Percentiles rank a stretch among this genome's conserved stretches.
phyloP scores from a whole-genome alignment of 2,113 vertebrate species.

The Mirza zaza region DNA sequence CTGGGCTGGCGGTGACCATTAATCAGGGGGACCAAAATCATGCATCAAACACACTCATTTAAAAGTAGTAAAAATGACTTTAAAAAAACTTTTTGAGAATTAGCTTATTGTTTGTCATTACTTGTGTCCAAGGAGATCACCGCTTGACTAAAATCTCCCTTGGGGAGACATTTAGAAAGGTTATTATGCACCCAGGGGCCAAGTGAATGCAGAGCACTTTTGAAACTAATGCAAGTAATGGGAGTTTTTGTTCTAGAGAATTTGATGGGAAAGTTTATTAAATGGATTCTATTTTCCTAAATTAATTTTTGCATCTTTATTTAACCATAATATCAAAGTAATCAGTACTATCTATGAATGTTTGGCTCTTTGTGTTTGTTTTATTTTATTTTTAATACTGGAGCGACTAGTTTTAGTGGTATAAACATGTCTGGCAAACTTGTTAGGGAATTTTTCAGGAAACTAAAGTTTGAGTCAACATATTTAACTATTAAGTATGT shows the following conservation, averaged over 20 bases:
- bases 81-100: conserved; percentile 82
- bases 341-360: neutral
- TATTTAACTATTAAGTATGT: neutral
- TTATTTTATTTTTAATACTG: neutral
- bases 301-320: conserved; percentile 30
- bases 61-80: conserved; percentile 85
- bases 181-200: conserved; percentile 67
- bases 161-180: conserved; percentile 67
- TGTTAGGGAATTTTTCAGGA: neutral
- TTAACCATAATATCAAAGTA: conserved; percentile 42
- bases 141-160: conserved; percentile 76
- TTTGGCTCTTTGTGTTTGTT: neutral
- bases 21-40: conserved; percentile 87
- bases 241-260: conserved; percentile 59
- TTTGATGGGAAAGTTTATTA: conserved; percentile 64
- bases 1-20: conserved; percentile 86
- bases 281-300: conserved; percentile 43
- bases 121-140: conserved; percentile 83
- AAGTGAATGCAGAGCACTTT: neutral
- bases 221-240: neutral
- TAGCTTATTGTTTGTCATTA: conserved; percentile 85
- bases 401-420: neutral
- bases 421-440: neutral
- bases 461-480: neutral
- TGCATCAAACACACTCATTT: conserved; percentile 87